Conservation (phyloP, 2,888 invertebrate species). For the Hypomecis atomaria region DNA sequence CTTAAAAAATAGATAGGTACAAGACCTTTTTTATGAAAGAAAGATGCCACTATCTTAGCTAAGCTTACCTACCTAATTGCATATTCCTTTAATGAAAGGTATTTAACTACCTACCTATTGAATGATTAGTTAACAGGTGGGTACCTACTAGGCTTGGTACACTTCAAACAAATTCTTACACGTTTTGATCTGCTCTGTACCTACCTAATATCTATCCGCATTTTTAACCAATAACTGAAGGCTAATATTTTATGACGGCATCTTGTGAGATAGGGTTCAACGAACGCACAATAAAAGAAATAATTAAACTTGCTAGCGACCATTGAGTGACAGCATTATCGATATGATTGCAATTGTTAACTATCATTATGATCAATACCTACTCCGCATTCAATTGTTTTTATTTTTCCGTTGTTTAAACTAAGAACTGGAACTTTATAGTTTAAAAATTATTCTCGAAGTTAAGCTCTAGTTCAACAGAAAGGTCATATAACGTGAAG, state of each 20-base stretch:
- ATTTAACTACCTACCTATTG: too few relatives aligned
- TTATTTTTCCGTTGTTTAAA: too few relatives aligned
- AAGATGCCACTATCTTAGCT: too few relatives aligned
- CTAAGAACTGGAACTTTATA: too few relatives aligned
- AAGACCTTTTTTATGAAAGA: too few relatives aligned
- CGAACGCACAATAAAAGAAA: constrained; percentile 18
- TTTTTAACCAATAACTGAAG: constrained; percentile 17
- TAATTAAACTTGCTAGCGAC: constrained; percentile 22
- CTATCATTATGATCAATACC: neutral
- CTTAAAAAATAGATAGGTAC: too few relatives aligned
- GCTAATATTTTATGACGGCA: constrained; percentile 6
- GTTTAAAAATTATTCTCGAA: neutral
- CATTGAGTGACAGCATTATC: constrained; percentile 17
- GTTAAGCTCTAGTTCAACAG: neutral
- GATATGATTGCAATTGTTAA: constrained; percentile 3
- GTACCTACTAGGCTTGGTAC: too few relatives aligned
- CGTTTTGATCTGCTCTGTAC: neutral
- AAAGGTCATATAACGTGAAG: neutral
- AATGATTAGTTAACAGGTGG: too few relatives aligned
- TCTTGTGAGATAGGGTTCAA: constrained; percentile 19
- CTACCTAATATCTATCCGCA: neutral
- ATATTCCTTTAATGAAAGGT: too few relatives aligned
- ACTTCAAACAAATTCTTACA: neutral
- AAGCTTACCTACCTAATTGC: too few relatives aligned
- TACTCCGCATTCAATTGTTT: constrained; percentile 1